Base-by-base conservation (phyloP, 1,140 invertebrate species). In the Cydia fagiglandana region DNA sequence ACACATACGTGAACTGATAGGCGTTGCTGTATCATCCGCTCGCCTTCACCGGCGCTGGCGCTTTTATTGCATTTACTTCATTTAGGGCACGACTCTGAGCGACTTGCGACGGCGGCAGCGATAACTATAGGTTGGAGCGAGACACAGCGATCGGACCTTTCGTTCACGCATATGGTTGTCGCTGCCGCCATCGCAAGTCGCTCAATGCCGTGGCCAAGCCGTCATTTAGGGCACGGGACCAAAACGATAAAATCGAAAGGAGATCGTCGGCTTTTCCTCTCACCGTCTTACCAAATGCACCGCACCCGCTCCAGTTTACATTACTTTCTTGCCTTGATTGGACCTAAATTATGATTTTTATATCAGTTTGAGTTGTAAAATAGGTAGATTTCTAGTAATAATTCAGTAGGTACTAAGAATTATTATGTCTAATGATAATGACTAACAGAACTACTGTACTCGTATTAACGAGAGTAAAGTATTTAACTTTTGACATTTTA, bases 211-310 rank as follows among this genome's bases (percentile, higher is more conserved):
- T 24, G 24, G 24, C 24, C 24, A 2, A 24, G 30, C 66, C 66
- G 17, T 70, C 66, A 70, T 70, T 70, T 70, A 70, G 66, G 66
- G 66, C 66, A 70, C 10, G 30, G 30, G 38, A 41, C 30, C 30
- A 38, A 70, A 20, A 70, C 30, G 66, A 70, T 70, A 70, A 70
- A 70, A 84, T 80, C 74, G 79, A 83, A 83, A 84, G 79, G 70
- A 75, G 56, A 45, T 74, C 20, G 76, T 80, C 81, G 78, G 80
- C 79, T 81, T 81, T 81, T 80, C 75, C 77, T 77, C 66, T 78
- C 76, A 75, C 66, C 64, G 64, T 64, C 24, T 64, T 64, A 28
- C 64, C 64, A 64, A 66, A 34, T 34, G 28, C 64, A 66, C 30
- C 64, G 64, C 30, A 38, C 30, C 56, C 56, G 56, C 56, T 61